A percentile compares a stretch with the other conserved stretches of the same genome.
These are phyloP conservation scores for Microctonus aethiopoides DNA, from an alignment of 2,888 invertebrate genomes.

Conservation along the genomic window DNA sequence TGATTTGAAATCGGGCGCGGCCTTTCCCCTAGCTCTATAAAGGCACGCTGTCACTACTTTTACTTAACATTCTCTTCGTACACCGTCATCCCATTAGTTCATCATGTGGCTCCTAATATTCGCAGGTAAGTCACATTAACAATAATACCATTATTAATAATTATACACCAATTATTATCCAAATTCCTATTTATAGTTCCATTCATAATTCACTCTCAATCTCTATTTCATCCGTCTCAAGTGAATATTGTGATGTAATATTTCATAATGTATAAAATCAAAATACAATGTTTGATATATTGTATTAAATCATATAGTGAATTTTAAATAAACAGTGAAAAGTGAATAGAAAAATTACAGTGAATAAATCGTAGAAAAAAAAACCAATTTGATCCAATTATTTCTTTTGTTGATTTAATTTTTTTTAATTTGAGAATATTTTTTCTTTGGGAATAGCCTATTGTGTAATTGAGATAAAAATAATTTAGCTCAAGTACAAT, in stretches of 20 bases:
- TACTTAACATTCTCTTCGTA: slow-evolving; percentile 62
- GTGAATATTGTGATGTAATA: not conserved
- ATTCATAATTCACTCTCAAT: not conserved
- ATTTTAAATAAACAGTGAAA: not conserved
- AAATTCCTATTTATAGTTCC: not conserved
- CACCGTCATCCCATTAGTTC: slow-evolving; percentile 60
- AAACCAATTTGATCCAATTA: not conserved
- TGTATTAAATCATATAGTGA: not conserved
- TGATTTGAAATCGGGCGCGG: slow-evolving; percentile 59
- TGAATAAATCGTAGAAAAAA: not conserved
- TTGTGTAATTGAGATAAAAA: not conserved
- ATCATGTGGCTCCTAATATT: slow-evolving; percentile 64
- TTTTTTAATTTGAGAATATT: not conserved
- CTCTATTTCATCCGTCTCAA: not conserved
- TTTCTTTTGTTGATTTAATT: not conserved
- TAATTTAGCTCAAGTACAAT: not conserved
- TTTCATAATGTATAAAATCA: not conserved
- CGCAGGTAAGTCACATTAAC: slow-evolving; percentile 58
- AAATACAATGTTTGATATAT: not conserved
- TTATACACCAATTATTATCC: not conserved
- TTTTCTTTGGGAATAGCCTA: not conserved
- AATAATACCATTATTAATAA: not conserved
- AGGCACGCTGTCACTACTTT: slow-evolving; percentile 60
- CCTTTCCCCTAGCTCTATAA: slow-evolving; percentile 66
- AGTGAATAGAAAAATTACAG: not conserved